Percentiles rank a stretch among this genome's conserved stretches.
Evolutionary conservation across 2,113 vertebrate species (phyloP).

Genomic region (Ctenomys sociabilis): DNA sequence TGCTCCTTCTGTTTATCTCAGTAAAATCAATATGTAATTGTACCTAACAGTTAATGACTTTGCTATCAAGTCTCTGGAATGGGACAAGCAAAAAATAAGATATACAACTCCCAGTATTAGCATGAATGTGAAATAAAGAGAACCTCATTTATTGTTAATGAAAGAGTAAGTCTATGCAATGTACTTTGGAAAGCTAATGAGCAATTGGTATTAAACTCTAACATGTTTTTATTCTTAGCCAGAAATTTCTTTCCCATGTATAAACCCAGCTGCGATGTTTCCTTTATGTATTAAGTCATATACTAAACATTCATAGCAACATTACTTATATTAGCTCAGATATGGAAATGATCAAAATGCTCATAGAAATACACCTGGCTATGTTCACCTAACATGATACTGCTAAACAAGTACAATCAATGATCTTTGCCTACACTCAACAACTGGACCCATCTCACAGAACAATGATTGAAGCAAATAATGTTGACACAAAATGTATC

Average conservation of each 20-base stretch:
- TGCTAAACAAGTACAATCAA: background rate
- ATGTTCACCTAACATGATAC: background rate
- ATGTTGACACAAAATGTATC: background rate
- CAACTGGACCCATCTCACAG: background rate
- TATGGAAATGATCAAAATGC: background rate
- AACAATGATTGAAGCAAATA: background rate
- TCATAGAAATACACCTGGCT: background rate
- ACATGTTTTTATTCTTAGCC: background rate
- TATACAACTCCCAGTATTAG: background rate
- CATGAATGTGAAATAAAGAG: background rate
- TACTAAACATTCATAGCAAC: background rate
- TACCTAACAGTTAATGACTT: background rate
- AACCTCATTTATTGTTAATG: background rate
- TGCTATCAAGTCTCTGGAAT: background rate
- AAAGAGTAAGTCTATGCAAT: background rate
- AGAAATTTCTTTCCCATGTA: background rate
- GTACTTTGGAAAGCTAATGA: background rate
- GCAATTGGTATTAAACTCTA: background rate
- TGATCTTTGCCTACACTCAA: background rate
- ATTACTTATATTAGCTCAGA: conserved; percentile 13
- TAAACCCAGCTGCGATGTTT: background rate
- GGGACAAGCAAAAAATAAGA: background rate
- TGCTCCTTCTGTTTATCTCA: background rate
- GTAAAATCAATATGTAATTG: background rate
- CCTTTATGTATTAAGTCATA: background rate